Conservation (phyloP, 2,113 vertebrate genomes). For the Microcebus tavaratra region DNA sequence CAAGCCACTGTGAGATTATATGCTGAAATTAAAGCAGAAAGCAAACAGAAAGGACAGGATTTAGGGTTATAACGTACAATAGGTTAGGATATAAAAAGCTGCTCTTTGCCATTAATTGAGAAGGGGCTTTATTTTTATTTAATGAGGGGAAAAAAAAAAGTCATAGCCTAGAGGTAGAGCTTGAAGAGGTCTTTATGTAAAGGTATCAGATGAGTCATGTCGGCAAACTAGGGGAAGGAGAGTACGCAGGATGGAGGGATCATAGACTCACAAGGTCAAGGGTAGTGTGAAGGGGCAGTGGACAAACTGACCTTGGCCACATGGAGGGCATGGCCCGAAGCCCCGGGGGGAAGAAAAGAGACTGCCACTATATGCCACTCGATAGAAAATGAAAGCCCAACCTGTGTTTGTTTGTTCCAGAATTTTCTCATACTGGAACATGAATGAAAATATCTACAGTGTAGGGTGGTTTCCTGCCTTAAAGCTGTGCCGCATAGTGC, state of each 20-base stretch:
- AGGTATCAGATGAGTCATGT: background rate
- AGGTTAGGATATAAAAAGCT: background rate
- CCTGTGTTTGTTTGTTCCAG: background rate
- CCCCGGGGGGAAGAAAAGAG: background rate
- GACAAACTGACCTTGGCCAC: background rate
- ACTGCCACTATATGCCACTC: background rate
- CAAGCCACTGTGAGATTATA: background rate
- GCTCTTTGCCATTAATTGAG: background rate
- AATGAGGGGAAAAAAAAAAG: background rate
- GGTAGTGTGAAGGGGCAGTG: background rate
- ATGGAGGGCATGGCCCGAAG: background rate
- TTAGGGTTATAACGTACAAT: background rate
- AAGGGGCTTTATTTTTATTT: background rate
- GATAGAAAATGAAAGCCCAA: background rate
- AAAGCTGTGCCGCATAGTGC: background rate
- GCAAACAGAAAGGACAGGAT: conserved; percentile 20
- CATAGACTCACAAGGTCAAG: background rate
- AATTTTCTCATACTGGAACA: background rate
- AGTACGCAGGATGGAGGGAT: background rate
- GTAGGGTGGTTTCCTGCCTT: background rate
- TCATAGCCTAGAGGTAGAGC: background rate
- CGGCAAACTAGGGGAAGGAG: background rate
- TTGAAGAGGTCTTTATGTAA: background rate
- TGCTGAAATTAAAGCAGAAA: conserved; percentile 43
- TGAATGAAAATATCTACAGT: background rate